Conservation (phyloP, 2,113 vertebrate species). For the Peucedramus taeniatus region DNA sequence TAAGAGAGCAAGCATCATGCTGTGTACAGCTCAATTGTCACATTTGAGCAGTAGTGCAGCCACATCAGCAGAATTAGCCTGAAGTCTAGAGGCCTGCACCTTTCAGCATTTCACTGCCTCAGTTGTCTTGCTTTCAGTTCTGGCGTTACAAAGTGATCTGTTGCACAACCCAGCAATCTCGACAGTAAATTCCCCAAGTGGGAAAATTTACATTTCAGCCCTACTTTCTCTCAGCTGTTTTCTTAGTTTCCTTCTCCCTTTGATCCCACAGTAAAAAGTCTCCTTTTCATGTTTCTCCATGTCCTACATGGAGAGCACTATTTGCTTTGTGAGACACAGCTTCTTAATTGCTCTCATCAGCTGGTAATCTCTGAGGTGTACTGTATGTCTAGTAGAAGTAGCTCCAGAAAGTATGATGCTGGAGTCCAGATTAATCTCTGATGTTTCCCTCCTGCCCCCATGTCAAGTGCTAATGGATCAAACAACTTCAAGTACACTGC, state of each 20-base stretch:
- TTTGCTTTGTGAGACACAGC: not conserved
- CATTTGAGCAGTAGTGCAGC: not conserved
- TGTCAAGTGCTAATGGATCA: not conserved
- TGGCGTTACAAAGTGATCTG: not conserved
- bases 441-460: not conserved
- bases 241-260: not conserved
- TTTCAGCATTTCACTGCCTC: not conserved
- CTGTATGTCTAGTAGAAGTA: not conserved
- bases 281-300: not conserved
- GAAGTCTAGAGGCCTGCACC: not conserved
- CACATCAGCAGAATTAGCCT: not conserved
- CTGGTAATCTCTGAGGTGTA: not conserved
- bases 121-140: not conserved
- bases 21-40: not conserved
- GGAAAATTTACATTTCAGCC: not conserved
- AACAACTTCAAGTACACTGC: not conserved
- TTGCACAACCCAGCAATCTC: not conserved
- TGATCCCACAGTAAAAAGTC: not conserved
- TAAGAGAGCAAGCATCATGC: not conserved
- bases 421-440: not conserved
- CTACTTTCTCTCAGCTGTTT: not conserved
- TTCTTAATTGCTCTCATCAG: not conserved
- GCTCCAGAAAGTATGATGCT: not conserved
- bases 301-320: not conserved
- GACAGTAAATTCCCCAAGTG: not conserved